Evolutionary conservation across 2,113 vertebrate genomes (phyloP).

Genomic region (Rhabdornis inornatus): DNA sequence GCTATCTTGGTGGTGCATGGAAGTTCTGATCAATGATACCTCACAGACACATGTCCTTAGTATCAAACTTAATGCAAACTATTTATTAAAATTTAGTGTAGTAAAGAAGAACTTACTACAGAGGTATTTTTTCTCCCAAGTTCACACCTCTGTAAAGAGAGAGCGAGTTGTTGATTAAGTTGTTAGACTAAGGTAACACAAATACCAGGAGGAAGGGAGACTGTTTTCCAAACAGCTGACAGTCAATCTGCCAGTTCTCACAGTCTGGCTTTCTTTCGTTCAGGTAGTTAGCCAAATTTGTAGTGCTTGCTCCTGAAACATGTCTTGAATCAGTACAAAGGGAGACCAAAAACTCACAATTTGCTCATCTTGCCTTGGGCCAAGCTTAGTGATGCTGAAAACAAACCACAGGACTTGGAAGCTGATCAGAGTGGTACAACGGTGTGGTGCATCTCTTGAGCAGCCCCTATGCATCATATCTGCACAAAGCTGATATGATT

Average conservation of each 20-base stretch:
- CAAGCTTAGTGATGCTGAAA: background rate
- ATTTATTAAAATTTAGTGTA: background rate
- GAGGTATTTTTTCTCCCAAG: background rate
- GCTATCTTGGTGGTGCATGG: rapidly evolving
- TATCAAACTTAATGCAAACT: background rate
- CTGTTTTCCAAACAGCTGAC: background rate
- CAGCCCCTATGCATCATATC: background rate
- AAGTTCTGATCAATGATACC: background rate
- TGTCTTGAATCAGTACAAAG: background rate
- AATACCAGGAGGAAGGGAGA: background rate
- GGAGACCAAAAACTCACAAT: background rate
- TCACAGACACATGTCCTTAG: rapidly evolving
- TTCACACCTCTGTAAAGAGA: background rate
- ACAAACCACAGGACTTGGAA: background rate
- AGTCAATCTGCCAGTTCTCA: background rate
- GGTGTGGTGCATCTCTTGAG: background rate
- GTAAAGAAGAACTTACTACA: background rate
- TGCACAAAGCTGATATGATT: background rate
- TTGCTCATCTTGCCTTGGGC: background rate
- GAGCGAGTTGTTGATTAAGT: background rate
- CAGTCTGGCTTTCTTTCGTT: background rate
- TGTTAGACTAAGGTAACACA: background rate
- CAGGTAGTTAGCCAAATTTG: background rate
- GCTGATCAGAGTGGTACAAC: background rate
- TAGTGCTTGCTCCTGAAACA: background rate